Conservation (phyloP, 2,888 invertebrate genomes). For the Spatulosminthurus flaviceps region DNA sequence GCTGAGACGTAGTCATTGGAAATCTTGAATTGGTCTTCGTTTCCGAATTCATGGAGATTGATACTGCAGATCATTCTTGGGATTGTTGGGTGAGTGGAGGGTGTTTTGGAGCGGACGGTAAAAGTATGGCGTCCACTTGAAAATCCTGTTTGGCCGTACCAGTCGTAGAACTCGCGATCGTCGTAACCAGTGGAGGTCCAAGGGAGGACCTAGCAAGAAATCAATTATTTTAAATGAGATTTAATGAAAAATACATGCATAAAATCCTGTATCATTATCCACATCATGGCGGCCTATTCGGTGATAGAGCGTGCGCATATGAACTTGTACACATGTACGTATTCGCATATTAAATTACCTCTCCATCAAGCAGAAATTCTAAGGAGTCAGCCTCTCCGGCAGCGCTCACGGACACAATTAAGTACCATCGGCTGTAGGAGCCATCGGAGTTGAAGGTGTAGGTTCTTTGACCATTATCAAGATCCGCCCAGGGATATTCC, state of each 20-base stretch:
- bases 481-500: slow-evolving; percentile 46
- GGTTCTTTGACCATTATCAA: slow-evolving; percentile 9
- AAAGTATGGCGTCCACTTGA: slow-evolving; percentile 47
- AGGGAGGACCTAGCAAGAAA: slow-evolving; percentile 50
- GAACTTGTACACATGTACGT: no score
- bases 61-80: slow-evolving; percentile 51
- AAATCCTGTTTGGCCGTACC: slow-evolving; percentile 51
- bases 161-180: slow-evolving; percentile 56
- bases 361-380: slow-evolving; percentile 47
- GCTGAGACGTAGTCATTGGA: slow-evolving; percentile 48
- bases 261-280: no score
- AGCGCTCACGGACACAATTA: slow-evolving; percentile 39
- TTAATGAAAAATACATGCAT: no score
- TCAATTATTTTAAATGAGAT: no score
- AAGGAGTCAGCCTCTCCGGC: slow-evolving; percentile 39
- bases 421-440: slow-evolving; percentile 31
- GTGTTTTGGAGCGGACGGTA: slow-evolving; percentile 47
- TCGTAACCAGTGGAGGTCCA: slow-evolving; percentile 51
- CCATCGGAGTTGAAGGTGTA: slow-evolving; percentile 52
- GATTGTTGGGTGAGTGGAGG: slow-evolving; percentile 34
- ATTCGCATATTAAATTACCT: no score
- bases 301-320: no score
- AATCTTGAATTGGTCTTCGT: slow-evolving; percentile 45
- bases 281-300: no score
- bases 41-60: slow-evolving; percentile 52